Evolutionary conservation across 2,113 vertebrate genomes (phyloP).

Genomic region (Pterocles burchelli): DNA sequence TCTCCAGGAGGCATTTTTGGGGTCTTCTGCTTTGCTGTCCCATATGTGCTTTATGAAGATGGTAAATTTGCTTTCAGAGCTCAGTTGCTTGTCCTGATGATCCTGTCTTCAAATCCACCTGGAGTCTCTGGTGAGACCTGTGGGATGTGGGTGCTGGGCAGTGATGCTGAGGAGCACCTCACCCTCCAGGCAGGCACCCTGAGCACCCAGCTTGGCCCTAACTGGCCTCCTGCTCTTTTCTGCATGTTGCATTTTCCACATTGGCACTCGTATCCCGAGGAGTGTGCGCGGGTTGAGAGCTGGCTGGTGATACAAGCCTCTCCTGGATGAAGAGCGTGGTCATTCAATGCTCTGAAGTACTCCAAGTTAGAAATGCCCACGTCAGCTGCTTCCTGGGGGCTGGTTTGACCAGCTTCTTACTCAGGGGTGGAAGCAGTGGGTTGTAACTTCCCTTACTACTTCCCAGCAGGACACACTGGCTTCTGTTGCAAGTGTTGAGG

Average conservation of each 20-base stretch:
- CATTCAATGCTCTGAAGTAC: fast-evolving
- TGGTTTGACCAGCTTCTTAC: background rate
- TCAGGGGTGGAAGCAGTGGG: fast-evolving
- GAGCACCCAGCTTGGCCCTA: fast-evolving
- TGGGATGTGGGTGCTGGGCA: fast-evolving
- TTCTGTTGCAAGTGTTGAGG: background rate
- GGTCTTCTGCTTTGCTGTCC: background rate
- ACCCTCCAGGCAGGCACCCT: fast-evolving
- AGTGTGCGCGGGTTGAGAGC: background rate
- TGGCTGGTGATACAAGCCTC: background rate
- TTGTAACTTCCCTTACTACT: background rate
- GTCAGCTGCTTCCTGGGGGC: background rate
- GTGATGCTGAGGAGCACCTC: background rate
- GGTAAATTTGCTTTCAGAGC: background rate
- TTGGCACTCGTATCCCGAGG: fast-evolving
- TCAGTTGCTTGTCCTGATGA: background rate
- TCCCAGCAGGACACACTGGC: fast-evolving
- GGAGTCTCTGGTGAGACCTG: fast-evolving
- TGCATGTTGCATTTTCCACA: fast-evolving
- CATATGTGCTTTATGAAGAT: fast-evolving
- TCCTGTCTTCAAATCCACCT: background rate
- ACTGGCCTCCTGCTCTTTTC: fast-evolving
- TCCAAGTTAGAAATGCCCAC: fast-evolving
- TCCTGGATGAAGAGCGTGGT: fast-evolving
- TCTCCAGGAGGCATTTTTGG: background rate